Evolutionary conservation across 2,888 invertebrate genomes (phyloP), one percentile per base, ranked within the genome.

Genomic region (Heteromurus nitidus): DNA sequence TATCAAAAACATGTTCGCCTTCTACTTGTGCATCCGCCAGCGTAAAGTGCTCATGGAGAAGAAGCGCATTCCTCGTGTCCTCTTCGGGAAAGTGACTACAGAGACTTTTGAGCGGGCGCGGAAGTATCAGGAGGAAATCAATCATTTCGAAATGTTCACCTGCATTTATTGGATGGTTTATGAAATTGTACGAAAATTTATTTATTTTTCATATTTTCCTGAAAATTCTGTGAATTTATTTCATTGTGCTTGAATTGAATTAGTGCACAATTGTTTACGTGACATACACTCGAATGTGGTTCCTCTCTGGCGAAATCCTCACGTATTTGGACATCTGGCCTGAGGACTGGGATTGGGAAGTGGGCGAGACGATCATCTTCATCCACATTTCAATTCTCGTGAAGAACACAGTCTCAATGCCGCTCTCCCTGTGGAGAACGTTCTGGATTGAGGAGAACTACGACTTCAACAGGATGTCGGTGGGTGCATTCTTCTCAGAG

Each of bases 381-480:
- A 85, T 90, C 7, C 50, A 90, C 9, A 53, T 90, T 26, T 87
- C 88, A 13, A 89, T 89, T 72, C 1, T 90, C n/a, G 88, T 90
- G 80, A 88, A 88, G 60, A 86, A 87, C 0, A 22, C 89, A 11
- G 76, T 89, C 13, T 87, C 86, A 22, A 72, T 90, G 68, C 92
- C 91, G 1, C 91, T 91, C 89, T 88, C 88, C 11, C 85, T 90
- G 11, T 92, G 92, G 88, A 28, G 62, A 18, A 70, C 44, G 3
- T 92, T 92, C 88, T 84, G 91, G 16, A 89, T 92, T 80, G 92
- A 92, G 87, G 90, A 91, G 86, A 89, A 88, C 69, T 91, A 92
- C 88, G 92, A 92, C 18, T 92, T 92, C 88, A 92, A 92, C 87
- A 92, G 92, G 86, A 91, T 92, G 91, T 92, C 91, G 0, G 81